A percentile compares a stretch with the other conserved stretches of the same genome.
Evolutionary conservation across 2,113 vertebrate species (phyloP).

Genomic region (Muntiacus muntjak): DNA sequence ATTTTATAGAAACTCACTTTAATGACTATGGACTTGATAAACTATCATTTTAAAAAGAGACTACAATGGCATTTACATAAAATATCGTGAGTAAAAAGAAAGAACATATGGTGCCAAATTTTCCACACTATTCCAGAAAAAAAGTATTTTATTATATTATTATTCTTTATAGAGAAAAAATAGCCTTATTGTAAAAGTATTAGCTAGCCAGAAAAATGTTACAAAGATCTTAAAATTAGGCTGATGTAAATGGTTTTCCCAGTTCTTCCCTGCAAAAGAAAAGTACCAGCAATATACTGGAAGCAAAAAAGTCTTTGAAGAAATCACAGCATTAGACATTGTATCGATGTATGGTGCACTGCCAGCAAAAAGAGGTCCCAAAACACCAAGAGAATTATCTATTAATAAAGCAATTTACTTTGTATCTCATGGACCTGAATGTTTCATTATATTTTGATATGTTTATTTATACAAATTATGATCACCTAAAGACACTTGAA

Average conservation of each 20-base stretch:
- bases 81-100: background rate
- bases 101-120: background rate
- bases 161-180: constrained; percentile 16
- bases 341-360: background rate
- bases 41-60: constrained; percentile 18
- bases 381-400: background rate
- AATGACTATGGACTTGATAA: background rate
- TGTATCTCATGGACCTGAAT: background rate
- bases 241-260: constrained; percentile 28
- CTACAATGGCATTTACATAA: constrained; percentile 38
- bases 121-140: constrained; percentile 21
- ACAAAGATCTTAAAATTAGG: background rate
- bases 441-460: background rate
- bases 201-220: background rate
- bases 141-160: background rate
- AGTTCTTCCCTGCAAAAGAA: background rate
- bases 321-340: background rate
- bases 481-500: background rate
- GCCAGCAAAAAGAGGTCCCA: constrained; percentile 10
- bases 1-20: background rate
- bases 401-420: background rate
- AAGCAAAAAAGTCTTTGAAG: background rate
- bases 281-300: background rate
- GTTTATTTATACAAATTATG: constrained; percentile 31
- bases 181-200: background rate